Evolutionary conservation across 2,888 invertebrate species (phyloP).

Genomic region (Allophyes oxyacanthae): DNA sequence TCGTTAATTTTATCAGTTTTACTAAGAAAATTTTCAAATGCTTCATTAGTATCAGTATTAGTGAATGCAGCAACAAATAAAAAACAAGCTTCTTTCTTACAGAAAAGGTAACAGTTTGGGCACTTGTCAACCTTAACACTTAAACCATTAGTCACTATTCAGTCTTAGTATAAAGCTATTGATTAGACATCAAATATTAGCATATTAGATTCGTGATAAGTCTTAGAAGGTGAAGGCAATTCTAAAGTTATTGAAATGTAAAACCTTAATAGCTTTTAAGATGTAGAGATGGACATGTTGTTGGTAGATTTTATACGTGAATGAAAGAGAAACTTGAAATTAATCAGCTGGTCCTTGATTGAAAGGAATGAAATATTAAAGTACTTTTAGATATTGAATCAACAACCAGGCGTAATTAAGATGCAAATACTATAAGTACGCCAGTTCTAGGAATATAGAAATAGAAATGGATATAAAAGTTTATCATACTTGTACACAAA

Average conservation of each 20-base stretch:
- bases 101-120: constrained; percentile 15
- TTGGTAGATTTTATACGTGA: constrained; percentile 34
- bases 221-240: constrained; percentile 48
- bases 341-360: constrained; percentile 12
- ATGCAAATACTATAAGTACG: neutral
- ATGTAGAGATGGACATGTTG: constrained; percentile 21
- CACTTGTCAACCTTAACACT: constrained; percentile 25
- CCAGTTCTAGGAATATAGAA: neutral
- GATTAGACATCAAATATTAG: constrained; percentile 61
- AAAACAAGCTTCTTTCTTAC: neutral
- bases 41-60: too few species aligned
- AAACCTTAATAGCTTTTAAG: too few species aligned
- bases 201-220: constrained; percentile 57
- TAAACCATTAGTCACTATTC: constrained; percentile 60
- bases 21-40: too few species aligned
- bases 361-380: constrained; percentile 3
- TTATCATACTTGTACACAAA: neutral
- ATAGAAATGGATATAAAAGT: neutral
- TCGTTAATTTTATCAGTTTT: too few species aligned
- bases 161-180: constrained; percentile 50
- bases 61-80: too few species aligned
- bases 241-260: constrained; percentile 37
- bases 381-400: neutral
- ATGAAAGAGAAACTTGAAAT: constrained; percentile 36
- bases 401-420: too few species aligned